Percentiles rank a stretch among this genome's conserved stretches.
These are phyloP conservation scores for Scolanthus callimorphus DNA, from an alignment of 92 coral and sea anemone genomes.

Conservation along the genomic window DNA sequence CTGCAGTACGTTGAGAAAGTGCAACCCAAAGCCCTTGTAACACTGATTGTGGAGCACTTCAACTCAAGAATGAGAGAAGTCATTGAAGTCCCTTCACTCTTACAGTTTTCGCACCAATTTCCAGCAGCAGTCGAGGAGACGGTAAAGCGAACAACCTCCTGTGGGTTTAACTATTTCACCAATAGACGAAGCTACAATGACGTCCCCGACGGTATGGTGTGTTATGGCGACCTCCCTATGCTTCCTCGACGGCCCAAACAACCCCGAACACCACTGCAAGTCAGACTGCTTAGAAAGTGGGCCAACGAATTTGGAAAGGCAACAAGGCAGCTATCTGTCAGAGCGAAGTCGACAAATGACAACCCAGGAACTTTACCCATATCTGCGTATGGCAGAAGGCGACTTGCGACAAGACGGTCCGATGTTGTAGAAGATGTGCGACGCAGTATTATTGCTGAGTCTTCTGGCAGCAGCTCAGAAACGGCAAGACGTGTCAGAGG, in stretches of 20 bases:
- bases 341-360: constrained; percentile 37
- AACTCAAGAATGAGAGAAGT: constrained; percentile 38
- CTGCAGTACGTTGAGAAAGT: constrained; percentile 6
- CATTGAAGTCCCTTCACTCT: constrained; percentile 22
- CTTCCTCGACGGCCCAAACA: too few species aligned
- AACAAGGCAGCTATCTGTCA: constrained; percentile 20
- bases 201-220: too few species aligned
- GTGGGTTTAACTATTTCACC: too few species aligned
- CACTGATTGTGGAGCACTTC: constrained; percentile 33
- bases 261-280: too few species aligned
- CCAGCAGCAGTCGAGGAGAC: too few species aligned
- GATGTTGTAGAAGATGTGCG: constrained; percentile 11
- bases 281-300: too few species aligned
- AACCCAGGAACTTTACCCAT: constrained; percentile 35
- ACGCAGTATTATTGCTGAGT: constrained; percentile 13
- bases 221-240: too few species aligned
- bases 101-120: too few species aligned
- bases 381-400: constrained; percentile 24
- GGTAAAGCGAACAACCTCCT: too few species aligned
- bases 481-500: too few species aligned
- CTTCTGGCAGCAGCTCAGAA: too few species aligned
- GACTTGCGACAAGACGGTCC: constrained; percentile 12
- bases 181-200: too few species aligned
- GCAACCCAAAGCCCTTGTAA: constrained; percentile 20
- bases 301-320: constrained; percentile 24